These are phyloP conservation scores for human (Homo sapiens) DNA, from an alignment of 2,113 vertebrate species.

Conservation along the genomic window DNA sequence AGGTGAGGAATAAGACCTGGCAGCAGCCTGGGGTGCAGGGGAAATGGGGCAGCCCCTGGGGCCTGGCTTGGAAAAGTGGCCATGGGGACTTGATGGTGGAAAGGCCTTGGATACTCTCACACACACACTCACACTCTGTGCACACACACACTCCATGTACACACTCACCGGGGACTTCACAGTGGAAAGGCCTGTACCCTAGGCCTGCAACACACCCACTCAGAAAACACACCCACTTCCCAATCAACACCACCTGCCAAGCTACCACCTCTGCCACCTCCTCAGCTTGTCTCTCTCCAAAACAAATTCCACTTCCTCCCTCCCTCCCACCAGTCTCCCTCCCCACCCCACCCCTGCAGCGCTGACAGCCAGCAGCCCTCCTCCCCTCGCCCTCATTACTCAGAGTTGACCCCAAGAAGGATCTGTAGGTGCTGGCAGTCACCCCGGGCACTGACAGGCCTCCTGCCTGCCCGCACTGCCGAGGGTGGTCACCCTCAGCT, in stretches of 20 bases:
- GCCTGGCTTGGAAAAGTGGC: not conserved
- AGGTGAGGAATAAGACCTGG: not conserved
- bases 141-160: not conserved
- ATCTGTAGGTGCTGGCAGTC: constrained; percentile 37
- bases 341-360: not conserved
- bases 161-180: not conserved
- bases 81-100: not conserved
- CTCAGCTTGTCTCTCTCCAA: constrained; percentile 36
- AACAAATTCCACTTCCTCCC: not conserved
- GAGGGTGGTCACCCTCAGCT: constrained; percentile 24
- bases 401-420: constrained; percentile 36
- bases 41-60: not conserved
- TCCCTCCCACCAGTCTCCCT: not conserved
- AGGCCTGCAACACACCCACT: not conserved
- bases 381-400: constrained; percentile 10
- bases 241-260: constrained; percentile 41
- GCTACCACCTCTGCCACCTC: not conserved
- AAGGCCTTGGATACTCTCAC: not conserved
- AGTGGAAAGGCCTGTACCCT: not conserved
- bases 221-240: not conserved
- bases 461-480: not conserved
- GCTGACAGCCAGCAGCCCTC: not conserved
- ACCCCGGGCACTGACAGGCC: constrained; percentile 58
- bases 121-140: not conserved
- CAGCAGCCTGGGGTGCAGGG: not conserved